Base-by-base conservation (phyloP, 2,888 invertebrate species). In the Tetropium fuscum region DNA sequence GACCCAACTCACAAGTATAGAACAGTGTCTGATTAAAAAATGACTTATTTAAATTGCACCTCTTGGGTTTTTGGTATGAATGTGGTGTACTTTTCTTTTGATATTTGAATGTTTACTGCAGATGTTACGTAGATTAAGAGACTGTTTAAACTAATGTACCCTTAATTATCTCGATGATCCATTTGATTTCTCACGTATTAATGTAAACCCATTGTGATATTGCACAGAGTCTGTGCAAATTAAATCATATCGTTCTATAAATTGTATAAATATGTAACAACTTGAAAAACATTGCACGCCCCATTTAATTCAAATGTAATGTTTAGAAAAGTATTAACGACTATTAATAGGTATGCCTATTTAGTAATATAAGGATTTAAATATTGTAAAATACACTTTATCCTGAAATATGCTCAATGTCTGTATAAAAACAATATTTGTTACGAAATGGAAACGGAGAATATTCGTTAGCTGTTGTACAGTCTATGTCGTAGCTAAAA, bases 181-280 rank as follows among this genome's bases (percentile, higher is more conserved):
- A 30, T 48, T 7, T 55, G 30, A 55, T 55, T 55, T 55, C 48
- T 32, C 55, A 47, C 47, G 25, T 51, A 36, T 20, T 49, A 51
- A 20, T 55, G 38, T 47, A 47, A 66, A 63, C 77, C 77, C 75
- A 78, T 78, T 80, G 80, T 80, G 80, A 80, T 80, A 80, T 77
- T 72, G 78, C 74, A 73, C 73, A 74, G 60, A 61, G 55, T 55
- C 61, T 72, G 74, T 74, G 76, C 77, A 74, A 73, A 71, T 71
- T 69, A 70, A 77, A 76, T 78, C 80, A 80, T 80, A 80, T 80
- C 80, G 75, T 74, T 74, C 70, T 75, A 51, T 36, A 60, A 56
- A 62, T 61, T 59, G 27, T 56, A 63, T 43, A 41, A 64, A 60
- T 64, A 54, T 53, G 54, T 41, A 48, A 32, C 34, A 15, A 58